Evolutionary conservation across 2,888 invertebrate species (phyloP), one percentile per base, ranked within the genome.

Genomic region (Lasioglossum figueresi): DNA sequence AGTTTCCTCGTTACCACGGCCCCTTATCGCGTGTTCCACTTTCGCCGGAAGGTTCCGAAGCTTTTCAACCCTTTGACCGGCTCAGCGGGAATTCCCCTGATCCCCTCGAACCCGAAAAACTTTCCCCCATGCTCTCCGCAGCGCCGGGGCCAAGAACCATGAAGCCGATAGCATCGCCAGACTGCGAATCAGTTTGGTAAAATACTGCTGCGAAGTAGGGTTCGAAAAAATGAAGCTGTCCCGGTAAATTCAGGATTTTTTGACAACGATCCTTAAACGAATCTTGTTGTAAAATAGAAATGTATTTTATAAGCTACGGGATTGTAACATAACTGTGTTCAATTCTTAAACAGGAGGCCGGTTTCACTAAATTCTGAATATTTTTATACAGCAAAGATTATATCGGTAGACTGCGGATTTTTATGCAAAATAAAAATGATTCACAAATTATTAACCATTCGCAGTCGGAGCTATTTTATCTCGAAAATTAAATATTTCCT

Each of bases 1-100:
- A 37, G 37, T 68, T 37, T 37, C 68, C 68, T 37, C 34, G 68
- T 68, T 68, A 68, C 37, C 66, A 2, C 31, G 34, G 34, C 34
- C 68, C 31, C 31, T 34, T 66, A 66, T 66, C 66, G 68, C 37
- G 68, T 23, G 34, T 34, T 68, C 68, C 37, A 68, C 68, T 68
- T 37, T 68, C 34, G 3, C 8, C 4, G 4, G 23, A 1, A 34
- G 23, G 34, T 68, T 68, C 37, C 23, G 23, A 37, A 37, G 23
- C 37, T 68, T 68, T 68, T 10, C 37, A 68, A 68, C 68, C 68
- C 68, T 68, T 68, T 68, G 68, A 68, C 10, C 37, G 68, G 34
- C 34, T 68, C 23, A 19, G 10, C 66, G 34, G 19, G 34, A 23
- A 68, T 68, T 37, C 68, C 68, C 66, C 45, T 16, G 31, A 34